Conservation (phyloP, 2,888 invertebrate genomes). For the Margaritifera margaritifera region DNA sequence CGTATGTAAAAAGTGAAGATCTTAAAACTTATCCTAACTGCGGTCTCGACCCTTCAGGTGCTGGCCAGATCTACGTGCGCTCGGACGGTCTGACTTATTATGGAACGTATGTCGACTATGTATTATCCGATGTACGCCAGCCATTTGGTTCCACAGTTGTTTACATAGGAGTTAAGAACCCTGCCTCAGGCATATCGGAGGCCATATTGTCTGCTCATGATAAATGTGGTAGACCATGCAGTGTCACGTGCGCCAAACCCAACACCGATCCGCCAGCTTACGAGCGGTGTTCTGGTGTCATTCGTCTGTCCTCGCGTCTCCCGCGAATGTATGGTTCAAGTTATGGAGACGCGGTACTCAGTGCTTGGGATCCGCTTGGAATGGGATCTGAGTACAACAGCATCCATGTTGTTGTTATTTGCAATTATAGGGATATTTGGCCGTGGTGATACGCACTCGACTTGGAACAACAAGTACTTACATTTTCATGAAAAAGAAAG, state of each 20-base stretch:
- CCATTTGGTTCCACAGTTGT: conserved; percentile 45
- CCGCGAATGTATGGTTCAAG: conserved; percentile 42
- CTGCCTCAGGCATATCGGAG: conserved; percentile 16
- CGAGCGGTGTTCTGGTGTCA: conserved; percentile 47
- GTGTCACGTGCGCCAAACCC: conserved; percentile 42
- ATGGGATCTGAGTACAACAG: too few relatives aligned
- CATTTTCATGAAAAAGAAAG: too few relatives aligned
- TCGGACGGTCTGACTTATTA: conserved; percentile 55
- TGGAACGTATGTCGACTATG: conserved; percentile 53
- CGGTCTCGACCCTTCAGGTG: conserved; percentile 29
- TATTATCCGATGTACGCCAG: conserved; percentile 46
- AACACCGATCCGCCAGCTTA: conserved; percentile 19
- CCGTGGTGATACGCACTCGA: too few relatives aligned
- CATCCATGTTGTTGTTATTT: too few relatives aligned
- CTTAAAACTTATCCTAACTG: conserved; percentile 39
- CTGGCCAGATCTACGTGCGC: conserved; percentile 51
- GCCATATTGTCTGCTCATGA: conserved; percentile 50
- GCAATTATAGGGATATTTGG: too few relatives aligned
- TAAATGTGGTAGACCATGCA: conserved; percentile 53
- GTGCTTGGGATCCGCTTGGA: conserved; percentile 7
- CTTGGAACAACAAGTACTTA: too few relatives aligned
- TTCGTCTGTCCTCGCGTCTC: conserved; percentile 33
- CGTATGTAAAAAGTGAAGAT: conserved; percentile 29
- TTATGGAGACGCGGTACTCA: conserved; percentile 23
- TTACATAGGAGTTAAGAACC: conserved; percentile 44